Conservation (phyloP, 2,113 vertebrate genomes). For the Rhinoptilus africanus region DNA sequence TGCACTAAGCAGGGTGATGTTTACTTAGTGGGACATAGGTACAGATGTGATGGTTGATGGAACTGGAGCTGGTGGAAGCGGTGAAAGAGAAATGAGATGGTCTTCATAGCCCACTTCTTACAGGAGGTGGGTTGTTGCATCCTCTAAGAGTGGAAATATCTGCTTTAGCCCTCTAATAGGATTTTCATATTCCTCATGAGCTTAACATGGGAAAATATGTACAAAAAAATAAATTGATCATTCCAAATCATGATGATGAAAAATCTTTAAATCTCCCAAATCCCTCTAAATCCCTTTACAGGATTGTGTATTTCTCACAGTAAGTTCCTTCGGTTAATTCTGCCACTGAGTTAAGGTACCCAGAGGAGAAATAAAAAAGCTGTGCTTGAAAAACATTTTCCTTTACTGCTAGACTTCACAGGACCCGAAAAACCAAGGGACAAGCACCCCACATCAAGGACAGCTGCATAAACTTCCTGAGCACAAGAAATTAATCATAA, state of each 20-base stretch:
- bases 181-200: slow-evolving; percentile 40
- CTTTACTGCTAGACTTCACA: slow-evolving; percentile 27
- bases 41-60: neutral
- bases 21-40: neutral
- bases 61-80: neutral
- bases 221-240: slow-evolving; percentile 13
- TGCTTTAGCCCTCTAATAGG: slow-evolving; percentile 25
- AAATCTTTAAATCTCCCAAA: slow-evolving; percentile 52
- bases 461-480: slow-evolving; percentile 61
- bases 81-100: neutral
- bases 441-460: neutral
- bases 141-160: neutral
- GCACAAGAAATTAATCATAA: slow-evolving; percentile 54
- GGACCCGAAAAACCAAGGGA: neutral
- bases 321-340: slow-evolving; percentile 22
- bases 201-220: slow-evolving; percentile 42
- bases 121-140: neutral
- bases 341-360: slow-evolving; percentile 18
- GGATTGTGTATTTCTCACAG: slow-evolving; percentile 41
- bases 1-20: neutral
- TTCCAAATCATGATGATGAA: slow-evolving; percentile 37
- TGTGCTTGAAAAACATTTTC: slow-evolving; percentile 3
- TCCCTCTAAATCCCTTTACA: slow-evolving; percentile 48
- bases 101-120: neutral
- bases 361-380: slow-evolving; percentile 29